Evolutionary conservation across 2,113 vertebrate genomes (phyloP).

Genomic region (Sardina pilchardus): DNA sequence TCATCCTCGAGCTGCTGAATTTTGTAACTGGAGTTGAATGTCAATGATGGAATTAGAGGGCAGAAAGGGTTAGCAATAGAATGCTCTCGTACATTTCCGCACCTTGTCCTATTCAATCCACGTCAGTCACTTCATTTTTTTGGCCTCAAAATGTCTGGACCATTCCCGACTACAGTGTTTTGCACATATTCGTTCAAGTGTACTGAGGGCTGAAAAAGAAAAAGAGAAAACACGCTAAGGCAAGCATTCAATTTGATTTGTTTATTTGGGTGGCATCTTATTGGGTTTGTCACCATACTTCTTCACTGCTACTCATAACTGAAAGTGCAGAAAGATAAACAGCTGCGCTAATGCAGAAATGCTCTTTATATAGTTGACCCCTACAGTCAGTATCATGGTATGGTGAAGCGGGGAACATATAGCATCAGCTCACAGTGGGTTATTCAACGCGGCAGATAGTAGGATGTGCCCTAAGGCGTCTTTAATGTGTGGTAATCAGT

Average conservation of each 20-base stretch:
- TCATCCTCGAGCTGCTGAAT: not conserved
- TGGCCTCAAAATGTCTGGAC: not conserved
- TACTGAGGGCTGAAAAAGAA: not conserved
- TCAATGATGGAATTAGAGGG: not conserved
- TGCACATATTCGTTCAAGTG: not conserved
- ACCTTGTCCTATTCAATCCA: not conserved
- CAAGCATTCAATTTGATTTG: not conserved
- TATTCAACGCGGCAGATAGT: not conserved
- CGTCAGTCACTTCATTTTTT: not conserved
- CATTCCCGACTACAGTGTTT: not conserved
- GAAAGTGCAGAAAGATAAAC: not conserved
- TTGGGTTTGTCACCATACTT: not conserved
- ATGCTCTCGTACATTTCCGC: not conserved
- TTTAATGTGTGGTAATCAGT: conserved; percentile 10
- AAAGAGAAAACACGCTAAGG: not conserved
- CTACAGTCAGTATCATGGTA: not conserved
- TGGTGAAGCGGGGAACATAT: not conserved
- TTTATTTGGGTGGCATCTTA: not conserved
- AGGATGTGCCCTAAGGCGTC: not conserved
- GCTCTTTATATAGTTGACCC: not conserved
- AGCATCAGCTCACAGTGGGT: not conserved
- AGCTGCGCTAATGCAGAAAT: not conserved
- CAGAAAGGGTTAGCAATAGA: not conserved
- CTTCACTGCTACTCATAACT: not conserved
- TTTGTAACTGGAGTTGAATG: not conserved